Percentiles rank a stretch among this genome's conserved stretches.
phyloP scores from a whole-genome alignment of 2,113 vertebrate species.

The Tenrec ecaudatus region DNA sequence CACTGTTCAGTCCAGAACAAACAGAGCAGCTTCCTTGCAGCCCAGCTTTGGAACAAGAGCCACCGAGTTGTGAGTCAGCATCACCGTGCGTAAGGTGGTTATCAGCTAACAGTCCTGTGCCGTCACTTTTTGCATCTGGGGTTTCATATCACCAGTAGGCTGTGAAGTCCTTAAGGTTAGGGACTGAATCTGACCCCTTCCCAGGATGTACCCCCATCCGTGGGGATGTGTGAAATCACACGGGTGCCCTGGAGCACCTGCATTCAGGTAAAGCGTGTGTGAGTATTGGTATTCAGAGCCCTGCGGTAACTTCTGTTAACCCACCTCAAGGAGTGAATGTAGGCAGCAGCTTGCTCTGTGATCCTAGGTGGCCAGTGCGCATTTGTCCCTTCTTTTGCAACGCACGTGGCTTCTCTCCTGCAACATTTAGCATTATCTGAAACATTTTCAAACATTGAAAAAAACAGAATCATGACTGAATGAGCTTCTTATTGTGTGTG shows the following conservation, averaged over 20 bases:
- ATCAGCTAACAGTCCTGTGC: too few species aligned
- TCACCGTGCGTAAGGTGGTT: too few species aligned
- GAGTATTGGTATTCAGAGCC: not conserved
- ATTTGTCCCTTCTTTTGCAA: not conserved
- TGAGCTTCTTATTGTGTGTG: not conserved
- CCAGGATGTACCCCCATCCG: too few species aligned
- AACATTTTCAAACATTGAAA: slow-evolving; percentile 40
- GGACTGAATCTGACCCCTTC: too few species aligned
- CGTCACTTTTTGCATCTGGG: too few species aligned
- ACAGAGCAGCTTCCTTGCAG: not conserved
- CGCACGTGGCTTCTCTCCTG: not conserved
- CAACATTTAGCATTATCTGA: not conserved
- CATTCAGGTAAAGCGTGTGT: too few species aligned
- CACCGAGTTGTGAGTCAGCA: too few species aligned
- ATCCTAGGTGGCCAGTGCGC: not conserved
- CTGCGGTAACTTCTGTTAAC: not conserved
- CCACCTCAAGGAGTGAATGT: not conserved
- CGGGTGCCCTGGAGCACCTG: too few species aligned
- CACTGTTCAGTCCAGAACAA: not conserved
- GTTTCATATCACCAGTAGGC: too few species aligned
- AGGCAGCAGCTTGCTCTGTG: not conserved
- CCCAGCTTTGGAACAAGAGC: not conserved
- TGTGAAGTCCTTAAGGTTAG: too few species aligned
- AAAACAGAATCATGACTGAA: not conserved
- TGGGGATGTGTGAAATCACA: too few species aligned